Base-by-base conservation (phyloP, 2,113 vertebrate genomes). In the Prionailurus bengalensis region DNA sequence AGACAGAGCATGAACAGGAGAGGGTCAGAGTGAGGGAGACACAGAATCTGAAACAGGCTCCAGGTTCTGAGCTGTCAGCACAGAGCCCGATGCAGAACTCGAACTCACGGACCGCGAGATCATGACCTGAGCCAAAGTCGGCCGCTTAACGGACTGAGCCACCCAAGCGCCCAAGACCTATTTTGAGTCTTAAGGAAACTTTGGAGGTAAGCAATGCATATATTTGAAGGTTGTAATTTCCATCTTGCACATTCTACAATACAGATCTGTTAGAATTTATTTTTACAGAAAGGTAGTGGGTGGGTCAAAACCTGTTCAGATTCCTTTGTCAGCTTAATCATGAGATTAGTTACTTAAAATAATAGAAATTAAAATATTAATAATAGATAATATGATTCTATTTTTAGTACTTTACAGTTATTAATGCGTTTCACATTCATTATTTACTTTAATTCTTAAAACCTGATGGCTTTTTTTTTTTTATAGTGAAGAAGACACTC, bases 401-500 rank as follows among this genome's bases (percentile, higher is more conserved):
- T 76, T 91, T 89, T 70, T n/a, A 91, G 68, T 29, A 68, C 31
- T 83, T 94, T 80, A n/a, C n/a, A 68, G 51, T 73, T 74, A 74
- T 73, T 45, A 87, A 83, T 96, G 51, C 9, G 70, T 63, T 71
- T 86, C 36, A 58, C 4, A 36, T 83, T 87, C 39, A 10, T 23
- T 58, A 48, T 73, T 33, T 84, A 87, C 83, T 45, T 96, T 65
- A 61, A 78, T 66, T 70, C 33, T 84, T 9, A 93, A 68, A 87
- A 39, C 48, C 51, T 12, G 42, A n/a, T 27, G 68, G 15, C 31
- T 61, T 89, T 87, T 61, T 12, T 33, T 36, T 31, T 73, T 73
- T 39, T 74, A 13, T 6, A 66, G 15, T 63, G 71, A 84, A 94
- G 58, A 81, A 92, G 33, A 73, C 7, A n/a, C 6, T 63, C n/a